Percentiles rank a stretch among this genome's conserved stretches.
Conservation (phyloP, 1,140 invertebrate genomes). For the Drosophila lowei region DNA sequence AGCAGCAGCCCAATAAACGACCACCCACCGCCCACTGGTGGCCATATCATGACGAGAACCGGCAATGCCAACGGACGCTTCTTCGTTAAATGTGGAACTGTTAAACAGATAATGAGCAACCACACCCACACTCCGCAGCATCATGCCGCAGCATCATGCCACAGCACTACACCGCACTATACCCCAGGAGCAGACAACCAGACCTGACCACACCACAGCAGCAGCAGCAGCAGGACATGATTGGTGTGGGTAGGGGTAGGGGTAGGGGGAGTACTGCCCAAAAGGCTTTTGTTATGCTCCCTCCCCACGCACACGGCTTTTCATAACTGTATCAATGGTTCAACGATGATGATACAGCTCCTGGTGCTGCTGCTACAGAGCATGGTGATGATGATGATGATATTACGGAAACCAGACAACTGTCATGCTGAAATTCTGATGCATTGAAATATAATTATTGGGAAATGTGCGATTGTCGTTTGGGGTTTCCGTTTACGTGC, state of each 20-base stretch:
- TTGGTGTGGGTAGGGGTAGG: constrained; percentile 1
- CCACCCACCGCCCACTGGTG: constrained; percentile 47
- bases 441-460: constrained; percentile 82
- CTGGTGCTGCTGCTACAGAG: constrained; percentile 23
- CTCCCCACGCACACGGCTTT: constrained; percentile 12
- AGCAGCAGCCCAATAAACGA: constrained; percentile 12
- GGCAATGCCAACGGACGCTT: constrained; percentile 49
- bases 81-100: constrained; percentile 79
- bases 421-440: constrained; percentile 78
- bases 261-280: constrained; percentile 29
- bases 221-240: constrained; percentile 19
- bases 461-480: constrained; percentile 81
- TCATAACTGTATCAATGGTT: constrained; percentile 62
- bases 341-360: constrained; percentile 27
- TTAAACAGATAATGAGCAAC: constrained; percentile 78
- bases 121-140: constrained; percentile 4
- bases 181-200: no score
- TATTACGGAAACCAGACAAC: constrained; percentile 70
- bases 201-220: constrained; percentile 25
- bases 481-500: constrained; percentile 73
- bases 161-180: no score
- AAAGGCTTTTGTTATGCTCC: constrained; percentile 47
- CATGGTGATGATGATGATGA: constrained; percentile 30
- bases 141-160: no score
- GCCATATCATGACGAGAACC: constrained; percentile 58